phyloP scores from a whole-genome alignment of 2,113 vertebrate species.

The Plestiodon gilberti region DNA sequence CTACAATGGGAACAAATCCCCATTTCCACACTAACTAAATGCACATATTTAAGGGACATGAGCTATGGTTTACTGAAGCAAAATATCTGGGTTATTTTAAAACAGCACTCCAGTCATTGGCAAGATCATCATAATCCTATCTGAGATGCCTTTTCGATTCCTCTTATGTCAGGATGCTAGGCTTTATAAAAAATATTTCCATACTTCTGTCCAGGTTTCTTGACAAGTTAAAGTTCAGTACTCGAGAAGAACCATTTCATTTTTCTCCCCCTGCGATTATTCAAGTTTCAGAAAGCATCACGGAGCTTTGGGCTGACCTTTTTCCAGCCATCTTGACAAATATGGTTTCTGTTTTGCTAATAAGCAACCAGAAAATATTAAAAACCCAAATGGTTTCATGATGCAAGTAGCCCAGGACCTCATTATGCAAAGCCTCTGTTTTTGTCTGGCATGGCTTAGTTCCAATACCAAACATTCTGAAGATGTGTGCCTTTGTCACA shows the following conservation, averaged over 20 bases:
- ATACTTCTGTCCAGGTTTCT: background rate
- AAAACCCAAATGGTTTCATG: background rate
- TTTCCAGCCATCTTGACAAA: rapidly evolving
- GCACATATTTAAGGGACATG: conserved; percentile 14
- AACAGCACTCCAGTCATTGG: background rate
- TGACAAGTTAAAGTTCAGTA: background rate
- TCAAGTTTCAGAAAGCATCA: background rate
- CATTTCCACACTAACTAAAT: conserved; percentile 11
- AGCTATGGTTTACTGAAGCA: conserved; percentile 8
- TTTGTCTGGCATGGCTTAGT: background rate
- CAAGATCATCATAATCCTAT: conserved; percentile 11
- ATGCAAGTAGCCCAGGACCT: rapidly evolving
- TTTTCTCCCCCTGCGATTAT: background rate
- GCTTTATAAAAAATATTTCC: background rate
- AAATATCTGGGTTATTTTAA: conserved; percentile 23
- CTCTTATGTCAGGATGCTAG: background rate
- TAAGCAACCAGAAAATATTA: background rate
- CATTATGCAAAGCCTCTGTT: background rate
- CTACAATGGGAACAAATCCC: background rate
- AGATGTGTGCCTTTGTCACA: background rate
- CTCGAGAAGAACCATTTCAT: background rate
- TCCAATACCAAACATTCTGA: background rate
- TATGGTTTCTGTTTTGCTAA: background rate
- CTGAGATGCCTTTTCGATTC: conserved; percentile 4
- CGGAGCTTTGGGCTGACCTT: background rate